A percentile compares a stretch with the other conserved stretches of the same genome.
phyloP scores from a whole-genome alignment of 2,113 vertebrate genomes.

The Platysteira castanea region DNA sequence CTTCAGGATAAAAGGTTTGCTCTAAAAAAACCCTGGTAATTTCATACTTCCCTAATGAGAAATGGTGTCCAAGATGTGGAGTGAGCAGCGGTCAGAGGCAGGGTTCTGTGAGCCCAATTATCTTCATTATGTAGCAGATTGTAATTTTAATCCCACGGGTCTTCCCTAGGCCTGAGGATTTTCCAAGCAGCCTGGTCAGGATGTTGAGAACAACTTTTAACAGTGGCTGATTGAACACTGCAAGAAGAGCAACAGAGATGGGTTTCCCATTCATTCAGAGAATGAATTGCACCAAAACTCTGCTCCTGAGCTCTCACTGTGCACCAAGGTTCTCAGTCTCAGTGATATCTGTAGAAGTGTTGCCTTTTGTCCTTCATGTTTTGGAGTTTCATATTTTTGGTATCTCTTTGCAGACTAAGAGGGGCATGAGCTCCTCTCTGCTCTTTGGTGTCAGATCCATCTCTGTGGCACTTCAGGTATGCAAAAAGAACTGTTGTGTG shows the following conservation, averaged over 20 bases:
- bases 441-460: not conserved
- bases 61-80: not conserved
- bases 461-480: not conserved
- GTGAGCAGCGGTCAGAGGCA: not conserved
- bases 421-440: rapidly evolving
- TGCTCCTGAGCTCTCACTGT: rapidly evolving
- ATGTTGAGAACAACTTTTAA: not conserved
- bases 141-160: not conserved
- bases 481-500: not conserved
- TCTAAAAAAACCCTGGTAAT: not conserved
- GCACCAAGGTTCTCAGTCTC: rapidly evolving
- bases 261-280: not conserved
- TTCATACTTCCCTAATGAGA: not conserved
- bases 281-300: not conserved
- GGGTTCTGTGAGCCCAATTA: not conserved
- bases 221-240: not conserved
- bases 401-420: not conserved
- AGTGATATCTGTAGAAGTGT: rapidly evolving
- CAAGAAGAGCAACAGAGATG: not conserved
- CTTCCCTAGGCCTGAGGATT: not conserved
- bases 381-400: not conserved
- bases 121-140: not conserved
- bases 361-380: not conserved
- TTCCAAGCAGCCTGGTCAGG: not conserved
- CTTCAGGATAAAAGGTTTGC: conserved; percentile 7